These are phyloP conservation scores for Acanthosoma haemorrhoidale DNA, from an alignment of 2,888 invertebrate genomes.

Conservation along the genomic window DNA sequence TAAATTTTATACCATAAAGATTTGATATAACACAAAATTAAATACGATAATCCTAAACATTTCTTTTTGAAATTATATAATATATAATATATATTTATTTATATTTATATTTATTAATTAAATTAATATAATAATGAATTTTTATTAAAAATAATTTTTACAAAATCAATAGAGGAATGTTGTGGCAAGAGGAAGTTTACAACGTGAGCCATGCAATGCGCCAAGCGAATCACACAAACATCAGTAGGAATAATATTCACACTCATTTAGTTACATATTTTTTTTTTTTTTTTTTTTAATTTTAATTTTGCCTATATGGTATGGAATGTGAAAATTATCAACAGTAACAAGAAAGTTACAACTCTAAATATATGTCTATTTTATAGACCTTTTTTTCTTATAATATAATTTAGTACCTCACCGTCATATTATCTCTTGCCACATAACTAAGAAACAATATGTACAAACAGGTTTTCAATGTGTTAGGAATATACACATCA, in stretches of 20 bases:
- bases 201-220: slow-evolving; percentile 34
- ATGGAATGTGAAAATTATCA: slow-evolving; percentile 32
- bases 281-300: slow-evolving; percentile 16
- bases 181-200: slow-evolving; percentile 34
- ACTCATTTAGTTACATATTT: slow-evolving; percentile 34
- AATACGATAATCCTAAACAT: slow-evolving; percentile 40
- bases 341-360: slow-evolving; percentile 33
- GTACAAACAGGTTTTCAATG: slow-evolving; percentile 40
- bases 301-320: slow-evolving; percentile 34
- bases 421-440: slow-evolving; percentile 39
- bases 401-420: slow-evolving; percentile 36
- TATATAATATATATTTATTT: slow-evolving; percentile 39
- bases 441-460: slow-evolving; percentile 39
- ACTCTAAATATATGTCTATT: slow-evolving; percentile 38
- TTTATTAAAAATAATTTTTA: slow-evolving; percentile 39
- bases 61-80: slow-evolving; percentile 40
- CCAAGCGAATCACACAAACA: slow-evolving; percentile 25
- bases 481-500: slow-evolving; percentile 39
- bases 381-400: slow-evolving; percentile 37
- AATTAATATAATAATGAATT: slow-evolving; percentile 38
- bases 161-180: slow-evolving; percentile 38
- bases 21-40: slow-evolving; percentile 39
- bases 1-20: slow-evolving; percentile 38
- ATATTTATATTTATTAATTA: slow-evolving; percentile 37
- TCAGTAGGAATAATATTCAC: slow-evolving; percentile 24